A percentile compares a stretch with the other conserved stretches of the same genome.
These are phyloP conservation scores for Fulmarus glacialis DNA, from an alignment of 2,113 vertebrate genomes.

Conservation along the genomic window DNA sequence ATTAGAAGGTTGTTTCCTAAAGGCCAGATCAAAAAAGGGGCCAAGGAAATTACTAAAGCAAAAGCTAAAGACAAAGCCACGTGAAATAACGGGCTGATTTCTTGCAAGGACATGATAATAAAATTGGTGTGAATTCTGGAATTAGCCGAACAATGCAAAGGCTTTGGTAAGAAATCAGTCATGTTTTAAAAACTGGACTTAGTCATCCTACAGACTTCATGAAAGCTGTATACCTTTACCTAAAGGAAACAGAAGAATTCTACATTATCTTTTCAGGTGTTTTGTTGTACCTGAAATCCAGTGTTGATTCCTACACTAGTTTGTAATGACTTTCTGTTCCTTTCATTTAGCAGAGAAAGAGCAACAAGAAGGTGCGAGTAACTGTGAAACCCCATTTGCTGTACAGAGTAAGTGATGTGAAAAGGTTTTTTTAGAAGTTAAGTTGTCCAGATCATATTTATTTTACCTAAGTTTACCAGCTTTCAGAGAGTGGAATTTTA, in stretches of 20 bases:
- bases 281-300: neutral
- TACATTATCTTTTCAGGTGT: neutral
- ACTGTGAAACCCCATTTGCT: constrained; percentile 96
- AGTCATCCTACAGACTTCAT: neutral
- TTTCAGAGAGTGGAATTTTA: neutral
- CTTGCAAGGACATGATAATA: neutral
- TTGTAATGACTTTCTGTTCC: neutral
- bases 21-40: neutral
- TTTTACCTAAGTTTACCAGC: neutral
- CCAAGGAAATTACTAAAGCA: neutral
- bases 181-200: neutral
- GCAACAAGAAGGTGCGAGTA: constrained; percentile 93
- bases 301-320: neutral
- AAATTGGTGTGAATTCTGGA: neutral
- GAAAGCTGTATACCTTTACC: neutral
- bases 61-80: neutral
- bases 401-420: constrained; percentile 85
- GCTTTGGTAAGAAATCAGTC: neutral
- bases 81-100: neutral
- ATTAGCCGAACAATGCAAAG: neutral
- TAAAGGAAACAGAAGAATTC: neutral
- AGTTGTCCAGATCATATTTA: neutral
- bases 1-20: neutral
- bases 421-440: no score
- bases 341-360: constrained; percentile 85